Evolutionary conservation across 37 sponge, comb jelly and placozoan genomes (phyloP), one percentile per base, ranked within the genome.

Genomic region (Lycopodina hypogea): DNA sequence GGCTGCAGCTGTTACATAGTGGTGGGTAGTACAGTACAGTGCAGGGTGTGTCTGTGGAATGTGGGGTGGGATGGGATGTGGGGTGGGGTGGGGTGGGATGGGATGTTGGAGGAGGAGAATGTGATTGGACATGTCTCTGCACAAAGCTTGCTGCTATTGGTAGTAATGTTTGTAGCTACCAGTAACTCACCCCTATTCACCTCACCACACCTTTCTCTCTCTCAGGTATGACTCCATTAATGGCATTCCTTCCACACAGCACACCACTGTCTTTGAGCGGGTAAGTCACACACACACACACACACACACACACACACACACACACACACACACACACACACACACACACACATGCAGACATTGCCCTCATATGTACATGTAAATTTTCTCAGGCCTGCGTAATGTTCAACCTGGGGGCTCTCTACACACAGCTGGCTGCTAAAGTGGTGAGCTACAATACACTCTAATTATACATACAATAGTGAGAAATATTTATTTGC

Each of bases 221-320:
- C 23, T n/a, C 72, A 89, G 89, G 89, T 82, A 80, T 80, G 89
- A 89, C 74, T 84, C 84, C 24, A 83, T 89, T 60, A 83, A 74
- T 74, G 89, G 89, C 2, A 26, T 74, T 11, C 81, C 84, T n/a
- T 75, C 84, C n/a, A 61, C 74, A 2, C 89, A 89, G 69, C 74
- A 89, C 33, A 79, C 80, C 56, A 48, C 66, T 22, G 75, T 78
- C 17, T 83, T 79, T 75, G 89, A 89, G 48, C 83, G 68, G 76
- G 89, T 89, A 33, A 52, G 74, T 28, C 28, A 38, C 63, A 33
- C 30, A 22, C 12, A 3, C 24, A 60, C 7, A 28, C 48, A 45
- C 48, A n/a, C n/a, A n/a, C n/a, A n/a, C 28, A 38, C 63, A 33
- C 30, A 22, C 12, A 3, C 24, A 60, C 7, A 28, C 48, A 45